Evolutionary conservation across 2,888 invertebrate genomes (phyloP).

Genomic region (Conistra vaccinii): DNA sequence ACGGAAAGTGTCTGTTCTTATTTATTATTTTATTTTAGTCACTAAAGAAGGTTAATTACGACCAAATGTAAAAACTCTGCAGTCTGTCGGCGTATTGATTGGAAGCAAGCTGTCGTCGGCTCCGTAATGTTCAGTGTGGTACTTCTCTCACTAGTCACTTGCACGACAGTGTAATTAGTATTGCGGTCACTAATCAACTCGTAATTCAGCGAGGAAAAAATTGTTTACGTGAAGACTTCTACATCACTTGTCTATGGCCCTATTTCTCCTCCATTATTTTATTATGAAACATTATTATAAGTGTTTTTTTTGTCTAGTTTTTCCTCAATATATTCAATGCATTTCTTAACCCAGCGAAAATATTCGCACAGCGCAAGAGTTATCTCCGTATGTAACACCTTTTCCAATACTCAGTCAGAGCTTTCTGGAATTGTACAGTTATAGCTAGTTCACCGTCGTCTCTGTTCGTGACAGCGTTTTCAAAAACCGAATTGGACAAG

Average conservation of each 20-base stretch:
- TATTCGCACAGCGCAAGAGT: no score
- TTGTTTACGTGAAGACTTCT: background rate
- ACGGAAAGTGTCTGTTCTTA: conserved; percentile 1
- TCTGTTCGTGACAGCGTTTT: conserved; percentile 37
- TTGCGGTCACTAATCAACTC: conserved; percentile 11
- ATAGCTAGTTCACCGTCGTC: background rate
- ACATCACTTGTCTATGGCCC: no score
- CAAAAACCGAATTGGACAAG: conserved; percentile 19
- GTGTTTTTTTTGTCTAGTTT: background rate
- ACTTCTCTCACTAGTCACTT: background rate
- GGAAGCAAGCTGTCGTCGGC: background rate
- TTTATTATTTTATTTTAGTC: background rate
- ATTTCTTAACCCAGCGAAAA: background rate
- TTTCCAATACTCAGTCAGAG: background rate
- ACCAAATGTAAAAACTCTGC: conserved; percentile 15
- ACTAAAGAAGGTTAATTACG: conserved; percentile 36
- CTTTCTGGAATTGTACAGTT: background rate
- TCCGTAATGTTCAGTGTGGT: background rate
- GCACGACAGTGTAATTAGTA: background rate
- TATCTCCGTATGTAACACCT: background rate
- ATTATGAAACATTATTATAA: background rate
- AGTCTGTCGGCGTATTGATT: conserved; percentile 2
- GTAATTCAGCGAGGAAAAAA: background rate
- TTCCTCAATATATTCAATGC: background rate
- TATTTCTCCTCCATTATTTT: background rate